Base-by-base conservation (phyloP, 2,888 invertebrate species). In the Caradrina kadenii region DNA sequence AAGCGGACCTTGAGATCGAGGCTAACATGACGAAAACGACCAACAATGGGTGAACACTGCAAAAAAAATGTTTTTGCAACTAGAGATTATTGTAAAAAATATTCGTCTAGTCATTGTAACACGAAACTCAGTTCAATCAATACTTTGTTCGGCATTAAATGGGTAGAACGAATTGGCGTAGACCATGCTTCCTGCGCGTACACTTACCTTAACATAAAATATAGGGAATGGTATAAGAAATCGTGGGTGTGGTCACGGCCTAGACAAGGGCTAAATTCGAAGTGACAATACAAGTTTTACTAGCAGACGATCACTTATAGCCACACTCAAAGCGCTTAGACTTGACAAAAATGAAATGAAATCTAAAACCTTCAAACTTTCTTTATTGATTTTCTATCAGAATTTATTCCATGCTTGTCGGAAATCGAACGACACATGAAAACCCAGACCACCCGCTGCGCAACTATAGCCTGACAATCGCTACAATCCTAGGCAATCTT, bases 1-100 rank as follows among this genome's bases (percentile, higher is more conserved):
- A 85, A 87, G 73, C 73, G 22, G 73, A 77, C 86, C 87, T 86
- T 87, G 87, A 73, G 62, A 59, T 72, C 81, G 84, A 86, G 87
- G 87, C 61, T 78, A 78, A 73, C 82, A 79, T 85, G 86, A 84
- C 83, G 85, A 86, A 86, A 86, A 81, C 79, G 59, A 74, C 73
- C 79, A 83, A 84, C 85, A 86, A 86, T 85, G 76, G 83, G 63
- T 79, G 78, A 74, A 53, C 69, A 79, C 76, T 73, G 79, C 75
- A 79, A 81, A 84, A 83, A 82, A 81, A 76, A 72, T 53, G 49
- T 65, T 76, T 70, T 77, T 76, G 73, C 75, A 73, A 81, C 72
- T 73, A 70, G 50, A 60, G 63, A 78, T 76, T 73, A 75, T 76
- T 76, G 63, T 82, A 79, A 76, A 83, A 80, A 75, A 62, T 59